Base-by-base conservation (phyloP, 1,140 invertebrate species). In the Araneus ventricosus region DNA sequence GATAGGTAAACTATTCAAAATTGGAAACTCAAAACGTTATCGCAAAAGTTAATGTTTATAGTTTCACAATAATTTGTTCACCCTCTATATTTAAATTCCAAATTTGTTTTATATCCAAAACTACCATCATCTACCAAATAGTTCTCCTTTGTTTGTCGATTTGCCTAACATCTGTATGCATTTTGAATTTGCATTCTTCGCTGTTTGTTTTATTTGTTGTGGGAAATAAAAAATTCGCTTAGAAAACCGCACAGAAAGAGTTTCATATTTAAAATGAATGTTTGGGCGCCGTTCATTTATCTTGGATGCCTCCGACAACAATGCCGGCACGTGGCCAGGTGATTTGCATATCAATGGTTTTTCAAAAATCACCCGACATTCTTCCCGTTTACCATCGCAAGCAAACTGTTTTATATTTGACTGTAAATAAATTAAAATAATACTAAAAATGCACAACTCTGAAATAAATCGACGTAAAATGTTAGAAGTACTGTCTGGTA, bases 271-370 rank as follows among this genome's bases (percentile, higher is more conserved):
- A 22, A 37, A 34, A 34, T 30, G 34, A 75, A 75, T 75, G 34
- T 34, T 75, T 75, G 70, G 34, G 14, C 30, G 17, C 27, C 17
- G 20, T 75, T 30, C 70, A 75, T 75, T 75, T 34, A 30, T 75
- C 70, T 34, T 24, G 70, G 14, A 37, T 75, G 30, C 20, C 63
- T 75, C 30, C 27, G 63, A 27, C 63, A 27, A 30, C 30, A 75
- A 37, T 20, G 70, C 10, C 17, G 70, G 70, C 70, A 37, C 70
- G 30, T 34, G 17, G 70, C 70, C 70, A 75, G 30, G 5, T 75
- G 34, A 75, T 75, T 75, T 75, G 70, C 70, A 75, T 75, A 37
- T 34, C 70, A 75, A 75, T 75, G 70, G 27, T 22, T 14, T 30
- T 37, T 3, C 30, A 37, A 75, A 75, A 75, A 20, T 75, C 30